These are phyloP conservation scores for Autographa gamma DNA, from an alignment of 2,888 invertebrate genomes.

Conservation along the genomic window DNA sequence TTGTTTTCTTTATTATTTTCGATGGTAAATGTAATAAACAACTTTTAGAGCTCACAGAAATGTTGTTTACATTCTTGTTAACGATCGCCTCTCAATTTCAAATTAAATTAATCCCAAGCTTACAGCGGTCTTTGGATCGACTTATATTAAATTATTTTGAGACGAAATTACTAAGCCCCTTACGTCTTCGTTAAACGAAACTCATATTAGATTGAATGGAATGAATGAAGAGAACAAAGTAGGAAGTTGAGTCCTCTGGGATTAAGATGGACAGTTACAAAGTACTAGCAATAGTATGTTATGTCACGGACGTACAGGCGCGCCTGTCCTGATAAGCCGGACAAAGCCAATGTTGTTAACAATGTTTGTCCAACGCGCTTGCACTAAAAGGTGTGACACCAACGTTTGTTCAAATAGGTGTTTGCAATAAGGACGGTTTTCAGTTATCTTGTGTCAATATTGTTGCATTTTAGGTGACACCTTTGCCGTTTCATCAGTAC, in stretches of 20 bases:
- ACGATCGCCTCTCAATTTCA: slow-evolving; percentile 11
- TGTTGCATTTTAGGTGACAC: background rate
- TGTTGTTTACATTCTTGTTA: slow-evolving; percentile 1
- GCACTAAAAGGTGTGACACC: slow-evolving; percentile 24
- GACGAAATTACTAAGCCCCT: slow-evolving; percentile 16
- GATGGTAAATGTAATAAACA: background rate
- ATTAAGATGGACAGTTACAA: slow-evolving; percentile 59
- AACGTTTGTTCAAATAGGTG: slow-evolving; percentile 44
- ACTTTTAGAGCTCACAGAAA: background rate
- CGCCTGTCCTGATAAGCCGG: slow-evolving; percentile 23
- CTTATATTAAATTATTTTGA: slow-evolving; percentile 23
- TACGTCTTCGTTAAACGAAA: slow-evolving; percentile 27
- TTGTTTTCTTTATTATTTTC: background rate
- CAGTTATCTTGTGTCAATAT: slow-evolving; percentile 17
- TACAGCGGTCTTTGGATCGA: background rate
- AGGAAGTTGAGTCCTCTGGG: slow-evolving; percentile 44
- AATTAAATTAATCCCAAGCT: slow-evolving; percentile 26
- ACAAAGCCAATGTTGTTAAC: slow-evolving; percentile 27
- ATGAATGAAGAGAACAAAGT: slow-evolving; percentile 36
- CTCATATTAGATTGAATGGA: slow-evolving; percentile 49
- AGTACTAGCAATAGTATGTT: slow-evolving; percentile 48
- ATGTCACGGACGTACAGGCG: slow-evolving; percentile 45
- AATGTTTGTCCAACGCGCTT: slow-evolving; percentile 26
- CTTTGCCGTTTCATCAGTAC: background rate
- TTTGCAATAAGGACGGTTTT: slow-evolving; percentile 20